Evolutionary conservation across 2,888 invertebrate species (phyloP), one percentile per base, ranked within the genome.

Genomic region (Mesoligia furuncula): DNA sequence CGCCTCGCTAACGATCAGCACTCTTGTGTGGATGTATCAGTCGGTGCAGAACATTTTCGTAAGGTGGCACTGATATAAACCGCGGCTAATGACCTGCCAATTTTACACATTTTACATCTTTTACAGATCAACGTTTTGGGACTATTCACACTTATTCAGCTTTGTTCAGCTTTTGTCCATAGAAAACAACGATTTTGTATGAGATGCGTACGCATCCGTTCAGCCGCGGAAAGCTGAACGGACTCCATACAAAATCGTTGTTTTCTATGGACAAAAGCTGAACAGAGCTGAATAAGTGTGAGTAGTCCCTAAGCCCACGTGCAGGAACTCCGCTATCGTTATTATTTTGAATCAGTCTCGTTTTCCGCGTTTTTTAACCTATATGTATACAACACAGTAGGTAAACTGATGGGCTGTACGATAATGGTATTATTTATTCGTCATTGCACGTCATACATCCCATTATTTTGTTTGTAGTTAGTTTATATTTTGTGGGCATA

Each of bases 61-160:
- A 64, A 88, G 88, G 82, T 89, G 88, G 88, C 88, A 76, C 81
- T 85, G 36, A 45, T 61, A 71, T 42, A 75, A 75, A 51, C 17
- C 48, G 17, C 24, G 6, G 6, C 31, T 7, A 31, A 59, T 17
- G 24, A 61, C 15, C 27, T 36, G 9, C 42, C 31, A 20, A 36
- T 36, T 39, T 36, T 36, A 27, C 6, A 39, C 11, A 54, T 54
- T 54, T 54, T 57, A n/a, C 24, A 15, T 68, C 15, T 48, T 9
- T 48, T 27, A 11, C 66, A 67, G 20, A 11, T 42, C 42, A 24
- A 24, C 4, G 24, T 67, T 13, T 67, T 67, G n/a, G n/a, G n/a
- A n/a, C n/a, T n/a, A n/a, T n/a, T n/a, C n/a, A n/a, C n/a, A n/a
- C n/a, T n/a, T n/a, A n/a, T n/a, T n/a, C n/a, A n/a, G n/a, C n/a